Evolutionary conservation across 2,797 vertebrate genomes (phyloP), one percentile per base, ranked within the genome.

Genomic region (Microctenopoma steveboyesi): DNA sequence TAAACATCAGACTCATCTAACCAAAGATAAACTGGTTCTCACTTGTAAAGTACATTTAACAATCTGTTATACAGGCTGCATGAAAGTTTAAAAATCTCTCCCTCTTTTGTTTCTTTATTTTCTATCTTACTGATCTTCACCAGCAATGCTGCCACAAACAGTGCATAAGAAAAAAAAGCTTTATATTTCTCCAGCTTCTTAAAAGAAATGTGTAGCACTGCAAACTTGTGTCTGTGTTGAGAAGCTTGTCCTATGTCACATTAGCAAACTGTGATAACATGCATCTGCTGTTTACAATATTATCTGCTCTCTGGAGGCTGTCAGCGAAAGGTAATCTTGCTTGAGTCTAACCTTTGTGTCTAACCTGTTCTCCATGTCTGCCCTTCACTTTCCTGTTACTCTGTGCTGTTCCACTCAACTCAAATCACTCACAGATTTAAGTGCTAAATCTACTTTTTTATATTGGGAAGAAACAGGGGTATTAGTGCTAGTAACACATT

Each of bases 31-130:
- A 53, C 22, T 30, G 16, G 0, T 42, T 16, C 22, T 39, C 8
- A 35, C 43, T 13, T 59, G 7, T 40, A 55, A 62, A 69, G 55
- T 27, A 22, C 8, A n/a, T 52, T 55, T 39, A 48, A 13, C 54
- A 66, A 43, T 42, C 7, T 49, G 25, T 35, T 18, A 39, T 25
- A 15, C 35, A 18, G 42, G 12, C 28, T 33, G 5, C 3, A 27
- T 60, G 42, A 61, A 43, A 68, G 35, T 58, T 16, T 25, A 14
- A 49, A 51, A 53, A 15, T 22, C 52, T 50, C 43, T 50, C 62
- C 35, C 62, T 70, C 46, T 65, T 39, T 54, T 49, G 25, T 56
- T 25, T 13, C 61, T 66, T 69, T 54, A 64, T 65, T 67, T 70
- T 58, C 28, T 50, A 37, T 57, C 39, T 63, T 12, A 8, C 56